phyloP scores from a whole-genome alignment of 2,797 vertebrate genomes.

The Falco novaeseelandiae region DNA sequence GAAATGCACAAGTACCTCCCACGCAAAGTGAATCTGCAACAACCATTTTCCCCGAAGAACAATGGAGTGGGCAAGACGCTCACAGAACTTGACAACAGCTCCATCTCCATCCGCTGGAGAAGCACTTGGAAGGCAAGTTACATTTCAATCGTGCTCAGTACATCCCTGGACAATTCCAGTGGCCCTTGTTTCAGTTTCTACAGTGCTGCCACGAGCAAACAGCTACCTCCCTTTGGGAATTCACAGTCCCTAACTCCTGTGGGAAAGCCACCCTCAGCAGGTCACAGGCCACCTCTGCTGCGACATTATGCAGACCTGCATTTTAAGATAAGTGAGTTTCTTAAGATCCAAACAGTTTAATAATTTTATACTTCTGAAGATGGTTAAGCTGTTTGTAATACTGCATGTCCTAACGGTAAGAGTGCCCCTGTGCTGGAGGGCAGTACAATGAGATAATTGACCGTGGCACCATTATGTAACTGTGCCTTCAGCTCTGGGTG shows the following conservation, averaged over 20 bases:
- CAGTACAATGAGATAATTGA: conserved; percentile 57
- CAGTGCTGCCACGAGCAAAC: neutral
- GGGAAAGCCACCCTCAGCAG: neutral
- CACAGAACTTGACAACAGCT: neutral
- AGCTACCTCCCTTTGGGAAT: neutral
- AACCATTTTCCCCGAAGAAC: neutral
- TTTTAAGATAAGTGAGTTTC: neutral
- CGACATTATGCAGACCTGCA: neutral
- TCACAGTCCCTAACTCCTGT: neutral
- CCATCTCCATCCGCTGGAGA: neutral
- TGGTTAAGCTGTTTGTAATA: conserved; percentile 38
- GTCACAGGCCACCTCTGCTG: neutral
- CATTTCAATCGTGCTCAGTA: neutral
- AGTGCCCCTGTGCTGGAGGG: neutral
- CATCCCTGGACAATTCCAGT: neutral
- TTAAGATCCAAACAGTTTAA: neutral
- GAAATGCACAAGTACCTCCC: neutral
- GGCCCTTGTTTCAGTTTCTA: neutral
- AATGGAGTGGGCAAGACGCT: fast-evolving
- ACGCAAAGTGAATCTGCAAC: neutral
- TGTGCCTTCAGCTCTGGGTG: neutral
- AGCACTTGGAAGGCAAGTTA: neutral
- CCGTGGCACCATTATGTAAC: conserved; percentile 30
- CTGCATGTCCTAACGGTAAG: neutral
- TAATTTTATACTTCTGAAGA: neutral